Base-by-base conservation (phyloP, 2,113 vertebrate species). In the Lipophrys pholis region DNA sequence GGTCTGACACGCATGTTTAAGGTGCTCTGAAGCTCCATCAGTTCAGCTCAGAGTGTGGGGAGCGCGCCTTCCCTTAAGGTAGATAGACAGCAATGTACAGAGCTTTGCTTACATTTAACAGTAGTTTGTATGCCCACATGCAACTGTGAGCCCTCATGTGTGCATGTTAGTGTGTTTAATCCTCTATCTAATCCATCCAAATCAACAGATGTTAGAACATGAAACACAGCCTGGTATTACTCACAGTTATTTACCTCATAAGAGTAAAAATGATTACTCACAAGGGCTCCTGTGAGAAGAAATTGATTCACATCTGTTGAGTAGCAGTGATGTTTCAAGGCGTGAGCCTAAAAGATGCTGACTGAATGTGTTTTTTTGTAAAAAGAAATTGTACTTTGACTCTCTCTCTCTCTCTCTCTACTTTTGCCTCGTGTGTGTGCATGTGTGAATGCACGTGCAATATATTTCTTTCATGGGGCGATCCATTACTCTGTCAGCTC, bases 401-500 rank as follows among this genome's bases (percentile, higher is more conserved):
- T 53, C 45, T 42, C 10, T 55, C 39, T 63, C n/a, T n/a, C n/a
- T n/a, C n/a, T n/a, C n/a, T n/a, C n/a, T 30, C 21, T 30, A 48
- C 49, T 40, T 70, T 58, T 54, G 11, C 50, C 46, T 65, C 55
- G 11, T 53, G 58, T 81, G 64, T 76, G 36, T 62, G 63, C 56
- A 9, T 56, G 78, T 72, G 64, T 69, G 68, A 15, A 75, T 41
- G 45, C n/a, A 64, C 6, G 7, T 80, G 74, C 5, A 4, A 35
- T 49, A 43, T 60, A 73, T 68, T 65, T 76, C 56, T 66, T 70
- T 54, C 57, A 76, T 61, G 78, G 69, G 73, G 80, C 89, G 85
- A 92, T 90, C 84, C 73, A 89, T 88, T 86, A 89, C 80, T 65
- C 51, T 85, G 85, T 89, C 85, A 88, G 65, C 70, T 69, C 66